A percentile compares a stretch with the other conserved stretches of the same genome.
Conservation (phyloP, 2,888 invertebrate species). For the Caenorhabditis virilis region DNA sequence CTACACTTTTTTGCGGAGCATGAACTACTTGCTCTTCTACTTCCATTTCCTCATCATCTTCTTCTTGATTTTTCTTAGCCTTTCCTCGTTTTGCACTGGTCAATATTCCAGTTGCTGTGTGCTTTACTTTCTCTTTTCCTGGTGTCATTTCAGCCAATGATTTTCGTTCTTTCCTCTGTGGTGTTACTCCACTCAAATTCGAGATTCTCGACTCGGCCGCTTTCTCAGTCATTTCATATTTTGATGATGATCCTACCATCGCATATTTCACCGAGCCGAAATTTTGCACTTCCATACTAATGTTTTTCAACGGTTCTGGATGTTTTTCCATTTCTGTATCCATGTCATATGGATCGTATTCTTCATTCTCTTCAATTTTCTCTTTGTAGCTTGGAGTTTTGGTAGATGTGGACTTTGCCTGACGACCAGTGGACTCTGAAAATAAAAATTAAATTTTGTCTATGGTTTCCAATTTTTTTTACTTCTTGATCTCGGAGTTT, state of each 20-base stretch:
- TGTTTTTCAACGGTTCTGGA: slow-evolving; percentile 56
- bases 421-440: too few relatives aligned
- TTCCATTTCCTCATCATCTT: slow-evolving; percentile 8
- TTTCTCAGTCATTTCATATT: slow-evolving; percentile 55
- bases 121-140: slow-evolving; percentile 24
- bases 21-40: slow-evolving; percentile 5
- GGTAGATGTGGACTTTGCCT: too few relatives aligned
- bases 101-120: background rate
- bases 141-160: slow-evolving; percentile 48
- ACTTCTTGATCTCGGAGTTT: slow-evolving; percentile 7
- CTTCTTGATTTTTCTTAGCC: background rate
- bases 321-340: slow-evolving; percentile 56
- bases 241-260: slow-evolving; percentile 22
- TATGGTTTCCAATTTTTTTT: background rate
- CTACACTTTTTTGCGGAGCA: background rate
- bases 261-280: slow-evolving; percentile 57
- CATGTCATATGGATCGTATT: slow-evolving; percentile 61
- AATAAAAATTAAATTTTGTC: too few relatives aligned
- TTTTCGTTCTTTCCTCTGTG: slow-evolving; percentile 8
- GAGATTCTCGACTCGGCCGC: slow-evolving; percentile 44
- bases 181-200: slow-evolving; percentile 11
- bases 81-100: too few relatives aligned
- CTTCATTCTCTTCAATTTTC: slow-evolving; percentile 14
- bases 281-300: slow-evolving; percentile 52
- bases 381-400: too few relatives aligned